Evolutionary conservation across 2,113 vertebrate species (phyloP).

Genomic region (Daphoenositta chrysoptera): DNA sequence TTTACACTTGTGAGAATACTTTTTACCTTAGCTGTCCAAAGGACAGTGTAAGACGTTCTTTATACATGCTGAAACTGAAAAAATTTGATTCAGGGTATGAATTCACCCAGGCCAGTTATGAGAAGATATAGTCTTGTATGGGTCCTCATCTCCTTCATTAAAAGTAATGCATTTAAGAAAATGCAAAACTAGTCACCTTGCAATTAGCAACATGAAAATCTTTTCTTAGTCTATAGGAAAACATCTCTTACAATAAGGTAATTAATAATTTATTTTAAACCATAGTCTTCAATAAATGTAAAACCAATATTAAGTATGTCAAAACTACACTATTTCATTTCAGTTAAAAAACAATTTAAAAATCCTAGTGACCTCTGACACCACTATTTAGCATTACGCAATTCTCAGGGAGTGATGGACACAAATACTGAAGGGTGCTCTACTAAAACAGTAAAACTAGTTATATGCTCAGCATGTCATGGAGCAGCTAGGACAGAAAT

Average conservation of each 20-base stretch:
- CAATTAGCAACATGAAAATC: neutral
- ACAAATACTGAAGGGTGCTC: neutral
- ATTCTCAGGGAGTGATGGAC: neutral
- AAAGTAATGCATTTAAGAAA: neutral
- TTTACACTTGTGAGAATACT: neutral
- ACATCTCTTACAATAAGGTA: neutral
- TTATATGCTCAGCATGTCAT: neutral
- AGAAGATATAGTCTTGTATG: neutral
- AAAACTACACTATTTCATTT: neutral
- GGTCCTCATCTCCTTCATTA: neutral
- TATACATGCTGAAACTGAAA: neutral
- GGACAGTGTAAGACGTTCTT: neutral
- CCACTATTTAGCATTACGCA: neutral
- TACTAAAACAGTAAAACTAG: neutral
- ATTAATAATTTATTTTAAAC: neutral
- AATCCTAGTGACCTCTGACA: neutral
- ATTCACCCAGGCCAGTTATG: neutral
- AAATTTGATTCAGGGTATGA: neutral
- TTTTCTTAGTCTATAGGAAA: neutral
- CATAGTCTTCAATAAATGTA: neutral
- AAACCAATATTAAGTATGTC: neutral
- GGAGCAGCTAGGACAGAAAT: neutral
- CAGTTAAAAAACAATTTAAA: neutral
- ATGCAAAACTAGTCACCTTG: neutral
- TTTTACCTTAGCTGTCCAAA: neutral